These are phyloP conservation scores for Euphonia xanthogaster DNA, from an alignment of 2,797 vertebrate species.

Conservation along the genomic window DNA sequence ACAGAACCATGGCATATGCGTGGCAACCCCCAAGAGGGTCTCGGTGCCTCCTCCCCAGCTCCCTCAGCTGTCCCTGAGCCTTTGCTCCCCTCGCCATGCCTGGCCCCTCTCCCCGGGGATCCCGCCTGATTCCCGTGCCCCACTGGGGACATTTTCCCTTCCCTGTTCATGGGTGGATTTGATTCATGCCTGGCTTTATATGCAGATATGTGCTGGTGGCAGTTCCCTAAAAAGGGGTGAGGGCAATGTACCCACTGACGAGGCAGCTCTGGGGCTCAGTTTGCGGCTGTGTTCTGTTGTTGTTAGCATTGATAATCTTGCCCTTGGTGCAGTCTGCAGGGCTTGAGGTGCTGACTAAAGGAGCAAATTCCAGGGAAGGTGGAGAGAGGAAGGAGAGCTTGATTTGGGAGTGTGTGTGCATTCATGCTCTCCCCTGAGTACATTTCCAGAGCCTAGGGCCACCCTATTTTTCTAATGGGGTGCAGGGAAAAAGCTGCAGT, in stretches of 20 bases:
- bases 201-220: neutral
- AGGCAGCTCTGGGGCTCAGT: neutral
- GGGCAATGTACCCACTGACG: neutral
- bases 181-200: neutral
- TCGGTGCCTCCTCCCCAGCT: neutral
- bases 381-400: neutral
- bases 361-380: neutral
- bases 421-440: neutral
- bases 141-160: neutral
- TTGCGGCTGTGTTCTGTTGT: neutral
- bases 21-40: neutral
- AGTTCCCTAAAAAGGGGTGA: neutral
- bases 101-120: neutral
- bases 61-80: neutral
- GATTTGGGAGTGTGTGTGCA: rapidly evolving
- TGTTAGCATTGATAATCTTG: neutral
- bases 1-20: rapidly evolving
- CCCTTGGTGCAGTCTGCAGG: slow-evolving; percentile 32
- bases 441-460: neutral
- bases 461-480: neutral
- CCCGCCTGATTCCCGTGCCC: neutral
- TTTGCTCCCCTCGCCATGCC: rapidly evolving
- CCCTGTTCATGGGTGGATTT: neutral
- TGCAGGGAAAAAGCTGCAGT: slow-evolving; percentile 34
- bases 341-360: slow-evolving; percentile 35